A percentile compares a stretch with the other conserved stretches of the same genome.
These are phyloP conservation scores for Myiopsitta monachus DNA, from an alignment of 2,113 vertebrate species.

Conservation along the genomic window DNA sequence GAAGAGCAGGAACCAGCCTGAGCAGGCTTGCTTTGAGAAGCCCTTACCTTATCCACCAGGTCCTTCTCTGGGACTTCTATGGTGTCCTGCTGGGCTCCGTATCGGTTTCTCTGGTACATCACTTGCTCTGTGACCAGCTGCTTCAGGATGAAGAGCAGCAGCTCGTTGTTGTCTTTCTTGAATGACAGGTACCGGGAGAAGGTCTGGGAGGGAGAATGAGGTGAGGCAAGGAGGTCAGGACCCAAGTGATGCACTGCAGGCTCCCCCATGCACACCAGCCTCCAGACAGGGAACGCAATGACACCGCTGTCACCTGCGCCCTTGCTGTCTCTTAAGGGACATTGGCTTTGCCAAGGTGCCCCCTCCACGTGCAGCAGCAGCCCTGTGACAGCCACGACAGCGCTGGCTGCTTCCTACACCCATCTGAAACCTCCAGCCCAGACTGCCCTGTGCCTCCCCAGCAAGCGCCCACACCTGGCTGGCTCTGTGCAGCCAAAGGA, in stretches of 20 bases:
- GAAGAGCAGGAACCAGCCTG: background rate
- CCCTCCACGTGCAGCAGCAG: background rate
- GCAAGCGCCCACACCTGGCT: background rate
- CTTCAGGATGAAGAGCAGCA: slow-evolving; percentile 95
- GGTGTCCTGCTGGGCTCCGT: slow-evolving; percentile 89
- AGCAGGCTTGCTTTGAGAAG: background rate
- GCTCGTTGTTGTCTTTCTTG: slow-evolving; percentile 94
- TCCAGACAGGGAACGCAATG: background rate
- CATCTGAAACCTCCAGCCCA: background rate
- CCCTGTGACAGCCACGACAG: background rate
- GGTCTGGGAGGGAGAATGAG: slow-evolving; percentile 72
- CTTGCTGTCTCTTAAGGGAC: background rate
- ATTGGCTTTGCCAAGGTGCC: background rate
- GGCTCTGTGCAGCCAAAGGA: background rate
- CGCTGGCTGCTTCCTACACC: background rate
- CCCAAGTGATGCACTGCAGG: fast-evolving
- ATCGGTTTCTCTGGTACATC: slow-evolving; percentile 91
- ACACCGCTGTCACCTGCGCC: background rate
- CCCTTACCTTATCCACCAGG: slow-evolving; percentile 87
- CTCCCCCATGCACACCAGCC: background rate
- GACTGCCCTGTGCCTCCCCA: background rate
- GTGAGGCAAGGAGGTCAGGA: background rate
- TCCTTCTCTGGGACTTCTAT: slow-evolving; percentile 93
- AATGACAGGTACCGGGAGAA: slow-evolving; percentile 95
- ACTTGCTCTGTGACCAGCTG: slow-evolving; percentile 93